These are phyloP conservation scores for Gandaritis pyraliata DNA, from an alignment of 2,888 invertebrate genomes.

Conservation along the genomic window DNA sequence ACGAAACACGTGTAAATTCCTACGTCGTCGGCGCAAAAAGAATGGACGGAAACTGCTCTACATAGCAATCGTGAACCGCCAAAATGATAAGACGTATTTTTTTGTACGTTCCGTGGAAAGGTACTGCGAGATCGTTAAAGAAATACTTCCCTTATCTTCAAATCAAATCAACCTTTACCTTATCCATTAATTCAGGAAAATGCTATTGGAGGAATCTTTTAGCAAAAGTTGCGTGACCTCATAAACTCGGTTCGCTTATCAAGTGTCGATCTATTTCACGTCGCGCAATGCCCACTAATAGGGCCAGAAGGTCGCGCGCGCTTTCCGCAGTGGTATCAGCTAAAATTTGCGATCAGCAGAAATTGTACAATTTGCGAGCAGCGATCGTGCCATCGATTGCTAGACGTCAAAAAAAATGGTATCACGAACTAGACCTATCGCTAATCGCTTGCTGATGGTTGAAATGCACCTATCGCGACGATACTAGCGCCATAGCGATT, in stretches of 20 bases:
- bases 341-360: no score
- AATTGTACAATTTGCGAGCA: no score
- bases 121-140: conserved; percentile 11
- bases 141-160: conserved; percentile 22
- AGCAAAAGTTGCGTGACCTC: conserved; percentile 38
- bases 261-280: conserved; percentile 40
- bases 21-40: conserved; percentile 5
- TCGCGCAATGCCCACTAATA: conserved; percentile 39
- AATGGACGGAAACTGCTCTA: conserved; percentile 15
- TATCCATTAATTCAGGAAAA: conserved; percentile 17
- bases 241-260: conserved; percentile 35
- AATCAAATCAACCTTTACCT: conserved; percentile 14
- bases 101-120: conserved; percentile 5
- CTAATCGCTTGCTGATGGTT: no score
- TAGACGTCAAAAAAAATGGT: no score
- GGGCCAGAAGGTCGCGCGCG: conserved; percentile 42
- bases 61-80: conserved; percentile 21
- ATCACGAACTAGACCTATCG: no score
- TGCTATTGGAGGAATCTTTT: conserved; percentile 30
- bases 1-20: not conserved
- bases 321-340: no score
- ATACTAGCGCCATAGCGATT: no score
- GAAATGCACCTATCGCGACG: no score
- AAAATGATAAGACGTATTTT: conserved; percentile 11
- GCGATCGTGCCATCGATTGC: no score